Percentiles rank a stretch among this genome's conserved stretches.
These are phyloP conservation scores for Felis catus DNA, from an alignment of 2,113 vertebrate species.

Conservation along the genomic window DNA sequence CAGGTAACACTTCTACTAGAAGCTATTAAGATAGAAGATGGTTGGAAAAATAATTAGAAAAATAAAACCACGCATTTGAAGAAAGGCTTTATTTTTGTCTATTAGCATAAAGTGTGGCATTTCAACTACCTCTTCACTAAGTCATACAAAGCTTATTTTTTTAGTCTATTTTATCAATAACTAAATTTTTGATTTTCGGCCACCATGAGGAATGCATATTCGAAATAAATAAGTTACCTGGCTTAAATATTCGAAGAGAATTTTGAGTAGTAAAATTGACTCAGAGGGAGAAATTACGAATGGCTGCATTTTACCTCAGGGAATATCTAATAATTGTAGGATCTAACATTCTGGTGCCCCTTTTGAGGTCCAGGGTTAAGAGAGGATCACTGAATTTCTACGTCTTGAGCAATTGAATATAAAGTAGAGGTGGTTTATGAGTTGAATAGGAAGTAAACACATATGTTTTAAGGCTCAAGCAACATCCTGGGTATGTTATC, in stretches of 20 bases:
- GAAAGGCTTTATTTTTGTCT: background rate
- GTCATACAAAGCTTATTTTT: background rate
- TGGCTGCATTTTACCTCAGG: background rate
- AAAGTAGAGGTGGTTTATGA: background rate
- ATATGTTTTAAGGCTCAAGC: background rate
- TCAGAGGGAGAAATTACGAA: background rate
- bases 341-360: background rate
- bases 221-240: background rate
- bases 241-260: background rate
- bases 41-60: background rate
- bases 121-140: background rate
- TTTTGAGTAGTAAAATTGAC: background rate
- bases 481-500: background rate
- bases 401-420: background rate
- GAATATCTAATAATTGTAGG: background rate
- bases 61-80: background rate
- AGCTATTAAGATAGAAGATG: background rate
- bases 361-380: background rate
- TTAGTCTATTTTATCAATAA: background rate
- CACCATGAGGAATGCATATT: background rate
- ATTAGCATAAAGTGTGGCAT: background rate
- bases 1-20: background rate
- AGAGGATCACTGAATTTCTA: background rate
- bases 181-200: background rate
- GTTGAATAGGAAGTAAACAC: conserved; percentile 1